Evolutionary conservation across 1,140 invertebrate species (phyloP).

Genomic region (Drosophila sturtevanti): DNA sequence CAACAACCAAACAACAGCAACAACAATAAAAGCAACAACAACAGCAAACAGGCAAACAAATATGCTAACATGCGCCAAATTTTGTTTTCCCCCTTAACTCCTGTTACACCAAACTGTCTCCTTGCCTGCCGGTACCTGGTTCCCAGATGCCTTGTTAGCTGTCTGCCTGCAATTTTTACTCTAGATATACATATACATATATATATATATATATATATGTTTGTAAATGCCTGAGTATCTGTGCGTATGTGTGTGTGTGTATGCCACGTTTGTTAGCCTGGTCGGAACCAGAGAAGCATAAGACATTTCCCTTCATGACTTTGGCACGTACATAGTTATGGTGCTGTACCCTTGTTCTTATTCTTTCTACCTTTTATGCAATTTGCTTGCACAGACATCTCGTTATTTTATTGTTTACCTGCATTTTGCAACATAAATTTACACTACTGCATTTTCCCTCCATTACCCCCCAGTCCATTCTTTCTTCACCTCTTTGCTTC

Average conservation of each 20-base stretch:
- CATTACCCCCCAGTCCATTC: neutral
- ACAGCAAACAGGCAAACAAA: slow-evolving; percentile 46
- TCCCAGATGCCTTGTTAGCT: slow-evolving; percentile 57
- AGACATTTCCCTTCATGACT: slow-evolving; percentile 74
- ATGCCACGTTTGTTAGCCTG: slow-evolving; percentile 71
- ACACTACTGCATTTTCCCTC: slow-evolving; percentile 6
- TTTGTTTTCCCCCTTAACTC: slow-evolving; percentile 15
- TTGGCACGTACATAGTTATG: slow-evolving; percentile 56
- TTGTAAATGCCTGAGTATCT: slow-evolving; percentile 4
- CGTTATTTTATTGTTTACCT: slow-evolving; percentile 79
- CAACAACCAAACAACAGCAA: neutral
- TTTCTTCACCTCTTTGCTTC: neutral
- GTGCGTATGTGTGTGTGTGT: slow-evolving; percentile 25
- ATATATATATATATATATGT: slow-evolving; percentile 53
- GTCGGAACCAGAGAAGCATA: slow-evolving; percentile 59
- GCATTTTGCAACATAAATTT: slow-evolving; percentile 54
- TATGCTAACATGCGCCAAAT: slow-evolving; percentile 63
- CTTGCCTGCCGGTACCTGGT: slow-evolving; percentile 21
- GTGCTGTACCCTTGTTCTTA: slow-evolving; percentile 25
- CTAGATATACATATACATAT: too few species aligned
- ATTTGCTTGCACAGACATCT: slow-evolving; percentile 73
- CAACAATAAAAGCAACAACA: slow-evolving; percentile 30
- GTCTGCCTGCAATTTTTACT: slow-evolving; percentile 18
- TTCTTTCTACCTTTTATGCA: slow-evolving; percentile 52
- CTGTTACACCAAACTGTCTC: neutral